phyloP scores from a whole-genome alignment of 1,140 invertebrate species.

The Proctacanthus coquilletti region DNA sequence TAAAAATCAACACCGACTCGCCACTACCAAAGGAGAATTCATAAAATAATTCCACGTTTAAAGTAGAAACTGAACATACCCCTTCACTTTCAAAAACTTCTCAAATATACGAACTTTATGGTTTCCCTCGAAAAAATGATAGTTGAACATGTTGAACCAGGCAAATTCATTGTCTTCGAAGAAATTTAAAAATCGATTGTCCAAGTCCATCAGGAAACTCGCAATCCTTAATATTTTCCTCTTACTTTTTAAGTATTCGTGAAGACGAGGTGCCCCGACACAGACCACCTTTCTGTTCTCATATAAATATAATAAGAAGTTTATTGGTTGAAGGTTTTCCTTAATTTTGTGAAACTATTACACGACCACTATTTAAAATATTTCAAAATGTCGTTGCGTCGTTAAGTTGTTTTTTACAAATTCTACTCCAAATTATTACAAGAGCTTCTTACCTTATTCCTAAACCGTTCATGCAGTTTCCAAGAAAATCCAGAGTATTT shows the following conservation, averaged over 20 bases:
- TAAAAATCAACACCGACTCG: conserved; percentile 46
- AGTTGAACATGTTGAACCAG: conserved; percentile 81
- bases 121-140: conserved; percentile 60
- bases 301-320: no score
- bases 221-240: conserved; percentile 32
- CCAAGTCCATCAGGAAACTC: conserved; percentile 61
- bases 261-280: conserved; percentile 60
- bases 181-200: conserved; percentile 55
- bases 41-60: no score
- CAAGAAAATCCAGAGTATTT: conserved; percentile 26
- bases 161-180: conserved; percentile 49
- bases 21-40: conserved; percentile 28
- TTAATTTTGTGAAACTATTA: no score
- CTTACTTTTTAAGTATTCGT: conserved; percentile 45
- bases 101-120: conserved; percentile 35
- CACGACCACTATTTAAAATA: no score
- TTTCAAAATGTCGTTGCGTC: no score
- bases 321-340: no score
- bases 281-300: conserved; percentile 57
- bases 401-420: no score
- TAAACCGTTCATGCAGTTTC: conserved; percentile 35
- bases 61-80: no score
- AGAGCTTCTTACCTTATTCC: conserved; percentile 33
- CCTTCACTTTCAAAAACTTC: conserved; percentile 39
- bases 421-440: no score